Evolutionary conservation across 2,888 invertebrate species (phyloP).

Genomic region (Megastigmus dorsalis): DNA sequence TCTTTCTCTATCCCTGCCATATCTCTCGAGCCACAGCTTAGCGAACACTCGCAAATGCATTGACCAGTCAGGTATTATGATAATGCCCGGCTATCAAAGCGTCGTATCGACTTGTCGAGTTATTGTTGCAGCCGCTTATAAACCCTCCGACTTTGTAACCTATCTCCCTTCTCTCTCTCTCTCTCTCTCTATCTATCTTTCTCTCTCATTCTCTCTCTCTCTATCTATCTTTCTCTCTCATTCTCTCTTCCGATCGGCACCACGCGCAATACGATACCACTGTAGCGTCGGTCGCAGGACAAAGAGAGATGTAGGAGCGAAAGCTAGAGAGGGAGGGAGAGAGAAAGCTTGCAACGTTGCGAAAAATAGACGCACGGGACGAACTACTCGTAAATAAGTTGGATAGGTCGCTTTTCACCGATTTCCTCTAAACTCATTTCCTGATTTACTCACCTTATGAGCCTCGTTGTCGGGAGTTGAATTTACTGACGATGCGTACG

Average conservation of each 20-base stretch:
- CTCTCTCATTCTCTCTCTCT: not conserved
- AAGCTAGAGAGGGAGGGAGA: too few species aligned
- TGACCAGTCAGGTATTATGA: constrained; percentile 63
- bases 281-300: not conserved
- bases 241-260: too few species aligned
- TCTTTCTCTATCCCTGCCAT: constrained; percentile 48
- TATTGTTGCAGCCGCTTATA: constrained; percentile 61
- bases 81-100: constrained; percentile 65
- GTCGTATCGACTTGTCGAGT: constrained; percentile 66
- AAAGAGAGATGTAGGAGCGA: too few species aligned
- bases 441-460: constrained; percentile 1
- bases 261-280: constrained; percentile 31
- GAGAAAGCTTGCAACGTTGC: constrained; percentile 13
- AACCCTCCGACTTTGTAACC: too few species aligned
- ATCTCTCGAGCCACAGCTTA: constrained; percentile 53
- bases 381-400: not conserved
- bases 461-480: too few species aligned
- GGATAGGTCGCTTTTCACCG: not conserved
- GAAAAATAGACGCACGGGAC: constrained; percentile 32
- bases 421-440: constrained; percentile 3
- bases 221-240: not conserved
- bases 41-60: constrained; percentile 55
- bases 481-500: too few species aligned
- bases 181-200: not conserved
- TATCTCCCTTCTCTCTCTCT: not conserved